Evolutionary conservation across 2,888 invertebrate species (phyloP).

Genomic region (Yponomeuta plumbellus): DNA sequence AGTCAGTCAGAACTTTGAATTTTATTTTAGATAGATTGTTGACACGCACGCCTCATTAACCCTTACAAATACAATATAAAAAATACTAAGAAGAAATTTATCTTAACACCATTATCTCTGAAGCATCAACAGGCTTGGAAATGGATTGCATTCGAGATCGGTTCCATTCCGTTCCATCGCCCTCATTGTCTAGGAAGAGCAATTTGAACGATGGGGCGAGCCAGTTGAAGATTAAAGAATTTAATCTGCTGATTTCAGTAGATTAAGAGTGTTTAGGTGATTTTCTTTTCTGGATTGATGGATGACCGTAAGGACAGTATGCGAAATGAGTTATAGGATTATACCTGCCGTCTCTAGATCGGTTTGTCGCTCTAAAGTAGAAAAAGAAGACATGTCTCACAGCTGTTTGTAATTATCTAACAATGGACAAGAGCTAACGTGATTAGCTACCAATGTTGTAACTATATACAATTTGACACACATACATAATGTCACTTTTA

Average conservation of each 20-base stretch:
- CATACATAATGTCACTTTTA: too few species aligned
- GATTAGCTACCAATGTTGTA: too few species aligned
- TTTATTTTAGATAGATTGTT: too few species aligned
- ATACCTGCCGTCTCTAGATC: too few species aligned
- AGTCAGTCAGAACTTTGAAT: too few species aligned
- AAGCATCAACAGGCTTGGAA: slow-evolving; percentile 34
- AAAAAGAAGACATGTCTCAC: too few species aligned
- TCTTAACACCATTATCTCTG: slow-evolving; percentile 25
- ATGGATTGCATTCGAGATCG: slow-evolving; percentile 64
- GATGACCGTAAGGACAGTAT: neutral
- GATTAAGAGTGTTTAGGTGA: neutral
- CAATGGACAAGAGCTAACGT: too few species aligned
- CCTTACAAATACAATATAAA: neutral
- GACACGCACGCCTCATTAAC: neutral
- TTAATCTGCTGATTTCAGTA: slow-evolving; percentile 9
- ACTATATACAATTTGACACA: too few species aligned
- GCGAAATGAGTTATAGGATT: neutral
- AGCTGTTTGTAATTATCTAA: too few species aligned
- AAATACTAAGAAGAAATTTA: slow-evolving; percentile 25
- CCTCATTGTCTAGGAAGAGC: slow-evolving; percentile 41
- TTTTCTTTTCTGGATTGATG: neutral
- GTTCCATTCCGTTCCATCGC: slow-evolving; percentile 60
- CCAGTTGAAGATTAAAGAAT: slow-evolving; percentile 30
- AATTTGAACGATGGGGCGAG: slow-evolving; percentile 46
- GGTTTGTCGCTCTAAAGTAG: too few species aligned